Percentiles rank a stretch among this genome's conserved stretches.
These are phyloP conservation scores for Eptesicus fuscus DNA, from an alignment of 2,113 vertebrate genomes.

Conservation along the genomic window DNA sequence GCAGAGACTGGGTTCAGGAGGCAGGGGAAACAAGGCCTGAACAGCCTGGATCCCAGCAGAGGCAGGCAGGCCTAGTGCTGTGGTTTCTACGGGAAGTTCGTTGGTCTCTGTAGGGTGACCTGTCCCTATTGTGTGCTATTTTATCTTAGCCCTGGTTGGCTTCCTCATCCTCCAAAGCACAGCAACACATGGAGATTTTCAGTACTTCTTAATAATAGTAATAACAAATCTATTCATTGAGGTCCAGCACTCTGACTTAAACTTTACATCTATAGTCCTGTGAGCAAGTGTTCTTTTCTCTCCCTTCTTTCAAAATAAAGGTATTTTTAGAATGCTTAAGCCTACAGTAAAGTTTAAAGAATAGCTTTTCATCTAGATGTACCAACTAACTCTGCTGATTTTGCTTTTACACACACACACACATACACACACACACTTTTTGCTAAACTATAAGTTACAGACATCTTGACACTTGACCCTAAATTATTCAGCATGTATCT, in stretches of 20 bases:
- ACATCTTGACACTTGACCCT: neutral
- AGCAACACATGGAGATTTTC: neutral
- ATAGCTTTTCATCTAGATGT: neutral
- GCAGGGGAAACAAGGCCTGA: neutral
- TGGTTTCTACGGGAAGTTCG: neutral
- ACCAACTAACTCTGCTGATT: neutral
- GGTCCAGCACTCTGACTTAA: neutral
- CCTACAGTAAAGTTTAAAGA: neutral
- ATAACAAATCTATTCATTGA: neutral
- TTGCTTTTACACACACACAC: neutral
- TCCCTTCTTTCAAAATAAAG: conserved; percentile 20
- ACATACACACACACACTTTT: neutral
- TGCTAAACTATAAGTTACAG: neutral
- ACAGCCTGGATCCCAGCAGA: neutral
- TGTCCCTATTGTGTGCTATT: neutral
- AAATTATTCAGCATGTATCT: neutral
- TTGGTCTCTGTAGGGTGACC: neutral
- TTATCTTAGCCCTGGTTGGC: neutral
- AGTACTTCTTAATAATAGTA: neutral
- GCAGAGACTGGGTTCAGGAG: neutral
- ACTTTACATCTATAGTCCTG: neutral
- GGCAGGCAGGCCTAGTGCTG: neutral
- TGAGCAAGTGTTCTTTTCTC: neutral
- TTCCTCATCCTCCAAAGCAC: neutral
- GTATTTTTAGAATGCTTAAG: neutral